Evolutionary conservation across 53 echinoderm and acorn worm species (phyloP), one percentile per base, ranked within the genome.

Genomic region (Paracentrotus lividus): DNA sequence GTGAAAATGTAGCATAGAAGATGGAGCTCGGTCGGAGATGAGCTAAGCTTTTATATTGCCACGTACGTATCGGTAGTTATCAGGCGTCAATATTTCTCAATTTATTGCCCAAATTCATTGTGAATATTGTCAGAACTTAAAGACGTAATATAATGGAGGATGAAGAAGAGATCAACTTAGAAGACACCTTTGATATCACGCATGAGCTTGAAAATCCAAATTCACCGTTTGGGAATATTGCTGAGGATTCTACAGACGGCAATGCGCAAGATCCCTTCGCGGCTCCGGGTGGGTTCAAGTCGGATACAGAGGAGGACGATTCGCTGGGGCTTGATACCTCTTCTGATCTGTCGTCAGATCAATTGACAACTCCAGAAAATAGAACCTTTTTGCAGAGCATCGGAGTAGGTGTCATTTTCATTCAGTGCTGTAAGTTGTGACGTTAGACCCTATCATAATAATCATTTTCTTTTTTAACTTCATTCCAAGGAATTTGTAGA

Each of bases 161-260:
- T 67, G 89, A 89, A 89, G 89, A 89, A 43, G 89, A 89, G 47
- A 89, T 89, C 21, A 89, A 89, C 51, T 89, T 89, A 45, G 89
- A 89, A 61, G 89, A 89, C 45, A 89, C 89, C 44, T 89, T 43
- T 23, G 89, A 89, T 43, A 89, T 89, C 24, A 65, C 89, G 8
- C 89, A 89, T 44, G 89, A 89, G 51, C 66, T 89, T 40, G 87
- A 87, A 32, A 89, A 87, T 54, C 56, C 87, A 2, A 84, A 51
- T 84, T 69, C 69, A 38, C 69, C 69, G 69, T 69, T 69, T 69
- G 85, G 45, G 49, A 84, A 47, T 49, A n/a, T n/a, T n/a, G 26
- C 4, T 8, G 34, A 55, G 12, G 23, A 23, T 33, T 1, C 1
- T 31, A 34, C 1, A 4, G 58, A 51, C n/a, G 45, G 49, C 27